Conservation (phyloP, 2,113 vertebrate genomes). For the Pseudopodoces humilis region DNA sequence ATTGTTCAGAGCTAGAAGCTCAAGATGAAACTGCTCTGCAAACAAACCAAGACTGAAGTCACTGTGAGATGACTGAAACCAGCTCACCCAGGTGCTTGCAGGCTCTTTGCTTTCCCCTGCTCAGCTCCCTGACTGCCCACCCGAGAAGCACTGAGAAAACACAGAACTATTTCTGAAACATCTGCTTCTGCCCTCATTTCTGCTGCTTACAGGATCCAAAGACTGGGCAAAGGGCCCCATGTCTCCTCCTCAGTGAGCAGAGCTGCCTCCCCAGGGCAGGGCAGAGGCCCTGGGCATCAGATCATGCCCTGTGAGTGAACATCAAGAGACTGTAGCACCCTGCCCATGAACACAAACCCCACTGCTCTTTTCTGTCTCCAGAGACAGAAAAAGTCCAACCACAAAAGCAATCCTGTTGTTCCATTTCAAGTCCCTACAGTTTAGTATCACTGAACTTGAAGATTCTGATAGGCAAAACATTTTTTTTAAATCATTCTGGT, state of each 20-base stretch:
- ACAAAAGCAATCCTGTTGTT: not conserved
- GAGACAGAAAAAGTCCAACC: not conserved
- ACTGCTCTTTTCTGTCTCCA: not conserved
- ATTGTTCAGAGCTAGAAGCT: not conserved
- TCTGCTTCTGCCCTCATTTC: not conserved
- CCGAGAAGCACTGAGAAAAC: not conserved
- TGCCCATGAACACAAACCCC: not conserved
- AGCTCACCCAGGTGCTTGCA: not conserved
- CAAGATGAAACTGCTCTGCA: not conserved
- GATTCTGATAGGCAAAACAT: not conserved
- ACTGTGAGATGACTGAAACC: not conserved
- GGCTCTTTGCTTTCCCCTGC: not conserved
- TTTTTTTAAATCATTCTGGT: not conserved
- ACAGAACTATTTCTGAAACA: rapidly evolving
- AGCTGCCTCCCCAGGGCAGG: not conserved
- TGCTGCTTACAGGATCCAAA: not conserved
- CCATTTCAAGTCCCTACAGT: not conserved
- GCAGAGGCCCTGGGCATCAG: not conserved
- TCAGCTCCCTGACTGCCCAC: not conserved
- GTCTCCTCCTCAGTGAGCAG: not conserved
- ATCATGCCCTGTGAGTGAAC: not conserved
- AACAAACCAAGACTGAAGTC: not conserved
- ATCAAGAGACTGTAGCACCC: not conserved
- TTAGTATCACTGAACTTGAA: not conserved
- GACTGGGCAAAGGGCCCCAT: not conserved